These are phyloP conservation scores for Hofmannophila pseudospretella DNA, from an alignment of 2,888 invertebrate species.

Conservation along the genomic window DNA sequence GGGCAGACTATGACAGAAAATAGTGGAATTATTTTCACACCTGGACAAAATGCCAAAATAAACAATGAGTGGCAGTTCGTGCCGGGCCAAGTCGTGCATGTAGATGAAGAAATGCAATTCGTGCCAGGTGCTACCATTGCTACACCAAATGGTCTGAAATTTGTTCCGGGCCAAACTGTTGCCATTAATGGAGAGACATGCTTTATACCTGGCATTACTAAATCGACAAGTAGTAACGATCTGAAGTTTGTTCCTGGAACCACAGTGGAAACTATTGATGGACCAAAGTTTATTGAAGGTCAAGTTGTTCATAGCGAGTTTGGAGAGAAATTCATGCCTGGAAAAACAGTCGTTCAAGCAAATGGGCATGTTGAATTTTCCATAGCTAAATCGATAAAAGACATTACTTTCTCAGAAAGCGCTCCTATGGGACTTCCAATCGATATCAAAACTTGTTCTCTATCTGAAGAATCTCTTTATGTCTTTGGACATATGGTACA, in stretches of 20 bases:
- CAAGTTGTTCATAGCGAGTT: conserved; percentile 78
- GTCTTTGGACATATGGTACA: conserved; percentile 84
- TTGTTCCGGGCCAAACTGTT: conserved; percentile 81
- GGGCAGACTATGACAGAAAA: conserved; percentile 79
- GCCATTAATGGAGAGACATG: conserved; percentile 66
- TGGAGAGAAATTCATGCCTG: conserved; percentile 81
- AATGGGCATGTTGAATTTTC: conserved; percentile 77
- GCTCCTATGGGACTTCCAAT: conserved; percentile 76
- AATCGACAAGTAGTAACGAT: conserved; percentile 54
- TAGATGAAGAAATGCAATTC: conserved; percentile 76
- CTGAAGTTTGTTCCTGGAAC: conserved; percentile 79
- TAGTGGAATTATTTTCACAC: conserved; percentile 75
- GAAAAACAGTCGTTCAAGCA: conserved; percentile 69
- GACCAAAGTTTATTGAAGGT: conserved; percentile 81
- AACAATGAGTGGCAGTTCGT: conserved; percentile 80
- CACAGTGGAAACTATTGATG: conserved; percentile 79
- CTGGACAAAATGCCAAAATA: conserved; percentile 79
- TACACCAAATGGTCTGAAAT: conserved; percentile 80
- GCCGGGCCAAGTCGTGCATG: conserved; percentile 79
- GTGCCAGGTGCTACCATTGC: conserved; percentile 81
- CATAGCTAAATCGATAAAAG: conserved; percentile 76
- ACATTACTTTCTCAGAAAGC: conserved; percentile 75
- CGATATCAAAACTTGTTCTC: conserved; percentile 72
- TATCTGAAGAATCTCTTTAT: conserved; percentile 71
- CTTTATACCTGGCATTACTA: conserved; percentile 80